A percentile compares a stretch with the other conserved stretches of the same genome.
Conservation (phyloP, 1,140 invertebrate genomes). For the Pseudomyrmex dendroicus region DNA sequence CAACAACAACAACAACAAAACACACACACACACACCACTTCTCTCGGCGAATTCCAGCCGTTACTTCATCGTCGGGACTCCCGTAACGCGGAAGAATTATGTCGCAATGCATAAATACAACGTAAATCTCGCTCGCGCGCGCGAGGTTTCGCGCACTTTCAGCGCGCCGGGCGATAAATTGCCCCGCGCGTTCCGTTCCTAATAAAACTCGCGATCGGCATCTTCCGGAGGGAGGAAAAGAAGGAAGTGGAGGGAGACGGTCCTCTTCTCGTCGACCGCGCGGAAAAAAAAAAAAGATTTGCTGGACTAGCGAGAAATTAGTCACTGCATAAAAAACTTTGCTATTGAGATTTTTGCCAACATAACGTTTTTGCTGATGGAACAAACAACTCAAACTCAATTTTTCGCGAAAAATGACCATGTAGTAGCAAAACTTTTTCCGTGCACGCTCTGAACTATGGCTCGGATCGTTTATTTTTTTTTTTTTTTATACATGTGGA, state of each 20-base stretch:
- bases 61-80: constrained; percentile 41
- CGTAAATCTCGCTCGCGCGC: constrained; percentile 32
- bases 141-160: constrained; percentile 34
- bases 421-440: background rate
- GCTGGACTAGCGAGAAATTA: too few relatives aligned
- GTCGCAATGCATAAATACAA: constrained; percentile 50
- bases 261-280: too few relatives aligned
- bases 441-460: background rate
- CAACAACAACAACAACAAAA: background rate
- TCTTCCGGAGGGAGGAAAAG: background rate
- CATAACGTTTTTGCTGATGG: too few relatives aligned
- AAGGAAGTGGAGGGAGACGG: background rate
- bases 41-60: background rate
- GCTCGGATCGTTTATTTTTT: background rate
- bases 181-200: constrained; percentile 1
- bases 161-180: constrained; percentile 35
- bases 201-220: constrained; percentile 35
- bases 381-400: too few relatives aligned
- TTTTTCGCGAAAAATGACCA: too few relatives aligned
- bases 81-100: constrained; percentile 53
- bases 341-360: too few relatives aligned
- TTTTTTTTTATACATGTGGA: too few relatives aligned
- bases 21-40: too few relatives aligned
- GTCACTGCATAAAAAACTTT: too few relatives aligned
- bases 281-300: too few relatives aligned